Base-by-base conservation (phyloP, 2,888 invertebrate species). In the Ernsta delagoae region DNA sequence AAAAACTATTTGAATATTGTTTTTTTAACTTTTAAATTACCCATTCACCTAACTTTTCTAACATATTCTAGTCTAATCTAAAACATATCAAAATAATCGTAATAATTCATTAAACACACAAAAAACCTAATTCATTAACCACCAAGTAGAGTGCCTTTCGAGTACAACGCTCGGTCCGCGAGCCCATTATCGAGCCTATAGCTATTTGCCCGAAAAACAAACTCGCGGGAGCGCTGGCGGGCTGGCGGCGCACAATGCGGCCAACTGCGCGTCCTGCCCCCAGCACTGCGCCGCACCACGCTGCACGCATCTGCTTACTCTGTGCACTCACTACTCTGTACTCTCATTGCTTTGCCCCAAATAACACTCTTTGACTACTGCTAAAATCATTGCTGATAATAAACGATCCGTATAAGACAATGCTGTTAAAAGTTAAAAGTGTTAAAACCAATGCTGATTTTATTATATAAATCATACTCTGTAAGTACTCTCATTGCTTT, bases 171-270 rank as follows among this genome's bases (percentile, higher is more conserved):
- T 76, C 79, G 82, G 77, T 80, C 88, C 90, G 90, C 89, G 93
- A 89, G 90, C 90, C 93, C 92, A 93, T 93, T 92, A 93, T 92
- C 92, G 90, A 91, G 93, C 92, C 93, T 92, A 92, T 92, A 92
- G 93, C 92, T 92, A 92, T 93, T 92, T 92, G 93, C 93, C 88
- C 93, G 91, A 92, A 92, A 93, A 93, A 93, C 93, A 93, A 92
- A 93, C 93, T 93, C 92, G 91, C 90, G 93, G 48, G 92, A 92
- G 61, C 69, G n/a, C n/a, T n/a, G n/a, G n/a, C n/a, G n/a, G n/a
- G 72, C 72, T 73, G 71, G 75, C 72, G 79, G 78, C 74, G 79
- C 81, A 91, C 92, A 92, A 91, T 91, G 90, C 89, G 87, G 79
- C 81, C 91, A 91, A 92, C 91, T 91, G 90, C 90, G 36, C 90